Base-by-base conservation (phyloP, 2,888 invertebrate species). In the Steromphala cineraria region DNA sequence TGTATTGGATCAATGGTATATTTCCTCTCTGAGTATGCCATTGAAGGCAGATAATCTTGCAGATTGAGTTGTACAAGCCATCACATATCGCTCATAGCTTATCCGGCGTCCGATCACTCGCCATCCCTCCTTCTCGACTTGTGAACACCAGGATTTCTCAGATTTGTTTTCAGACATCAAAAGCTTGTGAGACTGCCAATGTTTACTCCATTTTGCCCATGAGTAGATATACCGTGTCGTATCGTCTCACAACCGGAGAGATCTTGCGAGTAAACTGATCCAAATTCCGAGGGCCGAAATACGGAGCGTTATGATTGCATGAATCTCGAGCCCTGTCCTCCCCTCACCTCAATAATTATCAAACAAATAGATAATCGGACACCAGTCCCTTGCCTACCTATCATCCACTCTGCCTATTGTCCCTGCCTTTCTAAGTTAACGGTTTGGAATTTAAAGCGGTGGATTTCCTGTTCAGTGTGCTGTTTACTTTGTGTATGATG, bases 401-500 rank as follows among this genome's bases (percentile, higher is more conserved):
- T 40, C 46, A 36, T 46, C 71, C 46, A 74, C 46, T 40, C 19
- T 28, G 19, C 71, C 40, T n/a, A 74, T 74, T 74, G 71, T 74
- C 40, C 19, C 17, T 15, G 19, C 46, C 71, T 74, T 40, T 36
- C 71, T 74, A 74, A 74, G 71, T 74, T 46, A 74, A 74, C 71
- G 21, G 36, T 36, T 46, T 46, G 46, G 71, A 74, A 74, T 74
- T 36, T 74, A 74, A 74, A 74, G 71, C 71, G 46, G 36, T 36
- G 71, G 71, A 74, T 74, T 74, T 74, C 71, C 71, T 36, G 36
- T 74, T 5, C 19, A 15, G 28, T 5, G 71, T n/a, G 71, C 31
- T 74, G 71, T 74, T 74, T 74, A 74, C 46, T 19, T 74, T 74
- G 71, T 74, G 71, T 74, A 74, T 46, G 71, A 36, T 74, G 71